Conservation (phyloP, 2,797 vertebrate genomes). For the Heterohyrax brucei region DNA sequence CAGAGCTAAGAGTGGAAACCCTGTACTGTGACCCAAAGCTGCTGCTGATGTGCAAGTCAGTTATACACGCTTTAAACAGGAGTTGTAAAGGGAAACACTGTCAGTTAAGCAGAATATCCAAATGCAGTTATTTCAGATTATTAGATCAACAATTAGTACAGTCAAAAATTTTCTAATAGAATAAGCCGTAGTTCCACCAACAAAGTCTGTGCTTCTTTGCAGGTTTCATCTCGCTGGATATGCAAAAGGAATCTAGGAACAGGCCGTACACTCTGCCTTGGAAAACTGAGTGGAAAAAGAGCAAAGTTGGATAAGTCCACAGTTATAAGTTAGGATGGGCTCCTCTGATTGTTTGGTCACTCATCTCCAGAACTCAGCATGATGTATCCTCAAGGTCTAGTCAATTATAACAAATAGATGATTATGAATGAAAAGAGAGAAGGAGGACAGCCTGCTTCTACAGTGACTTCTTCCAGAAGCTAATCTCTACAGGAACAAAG, state of each 20-base stretch:
- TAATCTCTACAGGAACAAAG: slow-evolving; percentile 64
- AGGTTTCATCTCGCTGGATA: background rate
- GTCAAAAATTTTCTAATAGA: background rate
- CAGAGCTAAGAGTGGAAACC: background rate
- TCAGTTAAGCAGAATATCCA: background rate
- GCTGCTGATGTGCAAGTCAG: background rate
- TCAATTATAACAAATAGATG: slow-evolving; percentile 4
- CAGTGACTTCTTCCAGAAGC: slow-evolving; percentile 3
- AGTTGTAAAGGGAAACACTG: slow-evolving; percentile 23
- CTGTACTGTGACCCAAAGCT: background rate
- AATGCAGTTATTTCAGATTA: slow-evolving; percentile 7
- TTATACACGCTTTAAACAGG: background rate
- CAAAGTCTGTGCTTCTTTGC: background rate
- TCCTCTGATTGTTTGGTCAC: background rate
- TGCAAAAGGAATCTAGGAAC: background rate
- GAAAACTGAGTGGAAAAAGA: background rate
- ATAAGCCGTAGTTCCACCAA: background rate
- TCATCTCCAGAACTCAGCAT: background rate
- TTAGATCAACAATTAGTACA: background rate
- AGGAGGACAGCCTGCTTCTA: background rate
- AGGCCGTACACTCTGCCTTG: background rate
- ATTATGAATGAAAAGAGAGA: background rate
- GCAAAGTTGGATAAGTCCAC: background rate
- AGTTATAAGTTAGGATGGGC: background rate
- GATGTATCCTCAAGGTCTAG: background rate